Evolutionary conservation across 1,140 invertebrate genomes (phyloP), one percentile per base, ranked within the genome.

Genomic region (Lasioglossum baleicum): DNA sequence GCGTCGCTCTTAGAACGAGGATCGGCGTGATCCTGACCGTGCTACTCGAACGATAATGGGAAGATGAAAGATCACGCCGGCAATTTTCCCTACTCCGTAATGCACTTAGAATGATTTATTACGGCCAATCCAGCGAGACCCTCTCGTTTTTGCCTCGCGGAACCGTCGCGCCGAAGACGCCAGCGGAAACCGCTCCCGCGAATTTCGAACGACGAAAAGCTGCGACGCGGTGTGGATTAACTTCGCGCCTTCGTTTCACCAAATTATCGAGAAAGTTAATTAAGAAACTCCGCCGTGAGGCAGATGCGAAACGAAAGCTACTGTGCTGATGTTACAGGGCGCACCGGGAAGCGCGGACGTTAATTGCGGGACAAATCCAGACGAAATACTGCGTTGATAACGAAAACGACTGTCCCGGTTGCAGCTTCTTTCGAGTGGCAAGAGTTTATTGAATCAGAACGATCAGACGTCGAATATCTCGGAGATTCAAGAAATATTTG

Each of bases 21-120:
- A 78, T 42, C 68, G 20, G 15, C 75, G 58, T 53, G 68, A 78
- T 78, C 75, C 68, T 78, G 68, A 78, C 77, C 77, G 71, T 80
- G 77, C 63, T 67, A 74, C 71, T 20, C 53, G 70, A 42, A 74
- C 71, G 77, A 67, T 74, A 80, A 80, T 80, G 70, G 63, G 31
- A 80, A 74, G 61, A 80, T 73, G 77, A 74, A 80, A 74, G 77
- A 80, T 80, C 71, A 40, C 53, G 69, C 61, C 17, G 69, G 69
- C 40, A 65, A 73, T 79, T 79, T 79, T 78, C 76, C 48, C 48
- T 15, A 51, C 44, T 65, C 60, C 60, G 44, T 78, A 72, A 78
- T 31, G 48, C 69, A 4, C 44, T 56, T 26, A n/a, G 7, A n/a
- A 65, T 44, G 68, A 78, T 72, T 72, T 72, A 72, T 78, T 53